Conservation (phyloP, 2,888 invertebrate genomes). For the Stegana nigrithorax region DNA sequence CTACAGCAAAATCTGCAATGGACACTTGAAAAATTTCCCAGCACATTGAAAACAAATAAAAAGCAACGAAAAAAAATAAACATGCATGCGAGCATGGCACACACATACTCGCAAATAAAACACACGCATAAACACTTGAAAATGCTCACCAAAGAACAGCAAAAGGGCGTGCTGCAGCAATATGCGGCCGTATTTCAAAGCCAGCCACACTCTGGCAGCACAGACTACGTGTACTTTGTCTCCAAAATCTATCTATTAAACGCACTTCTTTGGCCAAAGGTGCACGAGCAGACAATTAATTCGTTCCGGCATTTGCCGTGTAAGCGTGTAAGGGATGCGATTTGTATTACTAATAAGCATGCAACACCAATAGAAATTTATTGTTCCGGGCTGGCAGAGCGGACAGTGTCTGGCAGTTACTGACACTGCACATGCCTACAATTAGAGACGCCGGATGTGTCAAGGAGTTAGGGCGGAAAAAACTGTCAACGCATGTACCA, state of each 20-base stretch:
- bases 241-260: slow-evolving; percentile 21
- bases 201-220: slow-evolving; percentile 37
- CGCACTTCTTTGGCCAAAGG: too few relatives aligned
- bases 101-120: slow-evolving; percentile 42
- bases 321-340: too few relatives aligned
- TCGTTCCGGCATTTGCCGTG: background rate
- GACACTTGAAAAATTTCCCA: too few relatives aligned
- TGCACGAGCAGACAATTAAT: slow-evolving; percentile 23
- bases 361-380: background rate
- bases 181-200: slow-evolving; percentile 50
- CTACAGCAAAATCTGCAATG: too few relatives aligned
- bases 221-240: slow-evolving; percentile 26
- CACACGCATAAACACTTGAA: slow-evolving; percentile 54
- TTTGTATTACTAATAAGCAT: background rate
- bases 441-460: background rate
- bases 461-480: background rate
- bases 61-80: background rate
- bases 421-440: background rate
- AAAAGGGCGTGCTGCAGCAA: slow-evolving; percentile 61
- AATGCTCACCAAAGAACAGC: slow-evolving; percentile 39
- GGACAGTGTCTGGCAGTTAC: too few relatives aligned
- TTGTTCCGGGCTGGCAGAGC: too few relatives aligned
- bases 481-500: slow-evolving; percentile 3
- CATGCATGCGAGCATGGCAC: background rate
- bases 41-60: background rate